phyloP scores from a whole-genome alignment of 2,113 vertebrate species.

The Calypte anna region DNA sequence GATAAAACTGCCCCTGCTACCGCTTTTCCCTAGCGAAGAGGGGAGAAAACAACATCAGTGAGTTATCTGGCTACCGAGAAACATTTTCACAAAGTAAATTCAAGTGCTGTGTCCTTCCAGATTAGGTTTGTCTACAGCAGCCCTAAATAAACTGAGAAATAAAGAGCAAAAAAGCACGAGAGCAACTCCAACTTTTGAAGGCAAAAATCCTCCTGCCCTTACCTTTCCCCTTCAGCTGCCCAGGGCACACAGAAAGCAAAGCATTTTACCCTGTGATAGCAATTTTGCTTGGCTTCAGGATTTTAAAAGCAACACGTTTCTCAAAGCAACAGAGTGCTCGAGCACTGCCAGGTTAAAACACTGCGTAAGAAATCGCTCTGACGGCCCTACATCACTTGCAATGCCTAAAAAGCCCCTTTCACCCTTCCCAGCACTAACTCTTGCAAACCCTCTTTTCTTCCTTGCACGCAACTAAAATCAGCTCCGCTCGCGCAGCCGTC shows the following conservation, averaged over 20 bases:
- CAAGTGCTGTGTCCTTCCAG: background rate
- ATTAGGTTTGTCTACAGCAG: background rate
- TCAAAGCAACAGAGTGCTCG: background rate
- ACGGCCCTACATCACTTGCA: background rate
- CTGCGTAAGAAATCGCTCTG: background rate
- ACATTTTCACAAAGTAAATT: conserved; percentile 10
- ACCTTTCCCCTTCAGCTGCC: conserved; percentile 27
- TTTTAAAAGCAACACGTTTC: background rate
- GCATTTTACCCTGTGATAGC: background rate
- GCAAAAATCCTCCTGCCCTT: background rate
- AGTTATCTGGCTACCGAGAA: conserved; percentile 10
- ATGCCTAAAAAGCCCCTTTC: background rate
- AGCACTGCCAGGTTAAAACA: background rate
- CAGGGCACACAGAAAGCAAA: background rate
- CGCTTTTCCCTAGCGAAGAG: conserved; percentile 22
- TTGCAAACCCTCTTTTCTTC: conserved; percentile 37
- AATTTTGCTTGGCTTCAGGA: background rate
- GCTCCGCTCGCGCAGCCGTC: background rate
- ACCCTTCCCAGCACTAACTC: conserved; percentile 51
- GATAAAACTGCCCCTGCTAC: conserved; percentile 34
- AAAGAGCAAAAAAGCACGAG: background rate
- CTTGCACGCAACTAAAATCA: background rate
- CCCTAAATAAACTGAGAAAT: background rate
- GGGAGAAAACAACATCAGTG: conserved; percentile 18
- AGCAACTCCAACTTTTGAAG: conserved; percentile 11